phyloP scores from a whole-genome alignment of 2,888 invertebrate genomes.

The Crepidodera aurea region DNA sequence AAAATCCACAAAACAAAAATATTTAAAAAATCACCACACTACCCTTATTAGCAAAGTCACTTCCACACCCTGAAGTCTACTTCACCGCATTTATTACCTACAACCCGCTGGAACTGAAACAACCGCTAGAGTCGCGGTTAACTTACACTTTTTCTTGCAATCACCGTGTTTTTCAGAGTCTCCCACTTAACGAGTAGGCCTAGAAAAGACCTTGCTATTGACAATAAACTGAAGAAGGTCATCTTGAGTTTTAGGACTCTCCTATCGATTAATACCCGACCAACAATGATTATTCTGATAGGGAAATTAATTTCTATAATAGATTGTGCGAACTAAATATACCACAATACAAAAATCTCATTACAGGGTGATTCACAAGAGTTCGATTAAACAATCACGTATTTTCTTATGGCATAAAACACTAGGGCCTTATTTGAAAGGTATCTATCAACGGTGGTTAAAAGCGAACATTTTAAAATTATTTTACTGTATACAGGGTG shows the following conservation, averaged over 20 bases:
- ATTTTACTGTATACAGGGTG: no score
- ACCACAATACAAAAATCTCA: background rate
- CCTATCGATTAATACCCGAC: background rate
- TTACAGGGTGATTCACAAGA: no score
- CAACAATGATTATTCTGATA: background rate
- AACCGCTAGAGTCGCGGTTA: constrained; percentile 17
- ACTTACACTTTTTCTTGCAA: constrained; percentile 32
- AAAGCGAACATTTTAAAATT: no score
- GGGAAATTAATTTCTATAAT: constrained; percentile 1
- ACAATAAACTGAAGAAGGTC: constrained; percentile 31
- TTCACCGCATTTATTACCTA: constrained; percentile 17
- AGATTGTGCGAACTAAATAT: background rate
- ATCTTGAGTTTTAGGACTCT: background rate
- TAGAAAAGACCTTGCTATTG: constrained; percentile 36
- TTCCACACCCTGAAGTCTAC: constrained; percentile 33
- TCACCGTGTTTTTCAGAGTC: constrained; percentile 31
- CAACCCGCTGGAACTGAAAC: constrained; percentile 23
- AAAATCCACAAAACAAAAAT: constrained; percentile 2
- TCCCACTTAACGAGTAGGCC: constrained; percentile 33
- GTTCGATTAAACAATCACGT: no score
- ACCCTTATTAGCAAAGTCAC: constrained; percentile 32
- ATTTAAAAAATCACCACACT: constrained; percentile 1
- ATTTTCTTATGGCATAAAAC: no score
- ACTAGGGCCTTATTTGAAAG: no score
- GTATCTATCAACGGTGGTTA: no score